Percentiles rank a stretch among this genome's conserved stretches.
These are phyloP conservation scores for Oryzias celebensis DNA, from an alignment of 2,113 vertebrate genomes.

Conservation along the genomic window DNA sequence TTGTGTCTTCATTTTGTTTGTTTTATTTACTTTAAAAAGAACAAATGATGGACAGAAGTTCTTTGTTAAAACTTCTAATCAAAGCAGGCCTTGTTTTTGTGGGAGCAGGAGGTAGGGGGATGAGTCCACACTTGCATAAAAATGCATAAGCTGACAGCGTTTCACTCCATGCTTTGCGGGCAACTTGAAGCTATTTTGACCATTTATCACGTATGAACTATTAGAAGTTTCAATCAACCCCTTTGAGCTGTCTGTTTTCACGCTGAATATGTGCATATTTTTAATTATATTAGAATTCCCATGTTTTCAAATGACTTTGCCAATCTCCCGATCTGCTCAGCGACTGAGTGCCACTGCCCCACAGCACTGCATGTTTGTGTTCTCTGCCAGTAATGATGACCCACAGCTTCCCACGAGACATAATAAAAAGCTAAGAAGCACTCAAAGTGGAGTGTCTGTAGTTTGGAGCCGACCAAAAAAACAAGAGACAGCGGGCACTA, in stretches of 20 bases:
- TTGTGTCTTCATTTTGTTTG: no score
- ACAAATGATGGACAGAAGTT: no score
- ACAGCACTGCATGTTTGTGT: slow-evolving; percentile 8
- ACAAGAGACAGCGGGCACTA: slow-evolving; percentile 64
- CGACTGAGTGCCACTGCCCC: background rate
- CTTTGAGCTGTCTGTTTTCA: background rate
- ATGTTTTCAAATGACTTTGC: background rate
- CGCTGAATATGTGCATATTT: background rate
- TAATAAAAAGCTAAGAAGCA: background rate
- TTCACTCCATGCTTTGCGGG: background rate
- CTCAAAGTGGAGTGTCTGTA: background rate
- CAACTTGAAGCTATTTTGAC: background rate
- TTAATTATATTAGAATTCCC: background rate
- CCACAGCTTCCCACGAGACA: slow-evolving; percentile 50
- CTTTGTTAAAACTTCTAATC: background rate
- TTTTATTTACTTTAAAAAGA: no score
- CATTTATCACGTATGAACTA: background rate
- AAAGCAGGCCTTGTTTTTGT: background rate
- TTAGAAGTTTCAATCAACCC: background rate
- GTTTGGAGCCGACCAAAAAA: slow-evolving; percentile 59
- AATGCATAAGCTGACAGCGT: background rate
- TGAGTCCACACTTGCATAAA: background rate
- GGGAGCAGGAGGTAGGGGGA: background rate
- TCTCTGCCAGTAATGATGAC: slow-evolving; percentile 10
- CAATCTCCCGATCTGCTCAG: background rate